phyloP scores from a whole-genome alignment of 2,888 invertebrate genomes.

The Lymantria dispar region DNA sequence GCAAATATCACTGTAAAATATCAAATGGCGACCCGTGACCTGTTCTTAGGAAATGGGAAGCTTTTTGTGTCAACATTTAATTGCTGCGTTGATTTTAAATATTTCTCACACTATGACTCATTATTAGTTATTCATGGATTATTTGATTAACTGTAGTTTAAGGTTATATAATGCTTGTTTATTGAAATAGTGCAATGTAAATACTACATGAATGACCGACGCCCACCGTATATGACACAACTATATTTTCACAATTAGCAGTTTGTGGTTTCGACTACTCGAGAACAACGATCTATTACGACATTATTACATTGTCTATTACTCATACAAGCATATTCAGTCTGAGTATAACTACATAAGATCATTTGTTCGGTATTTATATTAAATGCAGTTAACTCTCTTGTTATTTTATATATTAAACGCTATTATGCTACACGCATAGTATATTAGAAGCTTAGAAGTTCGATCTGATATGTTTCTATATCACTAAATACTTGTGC shows the following conservation, averaged over 20 bases:
- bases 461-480: too few species aligned
- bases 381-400: too few species aligned
- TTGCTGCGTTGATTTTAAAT: constrained; percentile 16
- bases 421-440: too few species aligned
- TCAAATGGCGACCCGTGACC: constrained; percentile 66
- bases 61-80: constrained; percentile 33
- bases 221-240: not conserved
- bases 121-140: constrained; percentile 19
- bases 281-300: constrained; percentile 1
- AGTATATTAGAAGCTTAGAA: too few species aligned
- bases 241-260: constrained; percentile 5
- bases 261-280: constrained; percentile 4
- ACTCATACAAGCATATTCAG: not conserved
- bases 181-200: constrained; percentile 17
- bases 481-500: too few species aligned
- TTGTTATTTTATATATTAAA: too few species aligned
- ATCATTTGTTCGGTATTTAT: too few species aligned
- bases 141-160: constrained; percentile 14
- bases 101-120: constrained; percentile 18
- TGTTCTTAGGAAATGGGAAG: constrained; percentile 55
- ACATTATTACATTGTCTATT: not conserved
- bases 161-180: constrained; percentile 20
- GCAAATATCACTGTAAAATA: constrained; percentile 73
- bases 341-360: not conserved
- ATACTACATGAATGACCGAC: constrained; percentile 11